These are phyloP conservation scores for Semicossyphus pulcher DNA, from an alignment of 2,113 vertebrate genomes.

Conservation along the genomic window DNA sequence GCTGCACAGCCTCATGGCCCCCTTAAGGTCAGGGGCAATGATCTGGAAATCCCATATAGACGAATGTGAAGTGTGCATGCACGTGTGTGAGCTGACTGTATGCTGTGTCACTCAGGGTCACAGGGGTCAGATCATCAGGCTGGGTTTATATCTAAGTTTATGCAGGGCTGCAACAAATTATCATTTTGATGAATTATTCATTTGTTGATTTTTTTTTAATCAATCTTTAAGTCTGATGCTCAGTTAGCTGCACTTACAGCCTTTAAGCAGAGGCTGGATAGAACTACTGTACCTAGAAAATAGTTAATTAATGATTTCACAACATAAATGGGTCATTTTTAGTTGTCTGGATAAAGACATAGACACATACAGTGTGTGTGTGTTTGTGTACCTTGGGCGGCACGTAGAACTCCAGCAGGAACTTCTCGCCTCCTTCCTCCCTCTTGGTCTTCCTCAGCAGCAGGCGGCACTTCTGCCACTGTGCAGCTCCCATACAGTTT, in stretches of 20 bases:
- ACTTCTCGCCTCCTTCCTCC: slow-evolving; percentile 90
- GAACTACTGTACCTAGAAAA: neutral
- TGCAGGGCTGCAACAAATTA: neutral
- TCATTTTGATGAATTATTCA: slow-evolving; percentile 11
- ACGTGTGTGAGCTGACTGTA: slow-evolving; percentile 3
- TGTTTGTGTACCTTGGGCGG: slow-evolving; percentile 90
- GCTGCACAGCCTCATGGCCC: slow-evolving; percentile 57
- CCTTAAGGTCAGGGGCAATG: slow-evolving; percentile 69
- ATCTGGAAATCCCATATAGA: slow-evolving; percentile 72
- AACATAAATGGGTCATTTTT: neutral
- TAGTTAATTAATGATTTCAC: neutral
- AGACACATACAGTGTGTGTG: neutral
- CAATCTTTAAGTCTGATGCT: neutral
- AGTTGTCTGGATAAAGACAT: neutral
- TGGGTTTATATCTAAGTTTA: slow-evolving; percentile 23
- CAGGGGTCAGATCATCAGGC: slow-evolving; percentile 5
- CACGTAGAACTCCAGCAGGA: slow-evolving; percentile 96
- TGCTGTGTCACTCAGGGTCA: slow-evolving; percentile 3
- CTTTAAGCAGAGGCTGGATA: neutral
- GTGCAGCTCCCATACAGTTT: slow-evolving; percentile 89
- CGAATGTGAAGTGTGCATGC: slow-evolving; percentile 48
- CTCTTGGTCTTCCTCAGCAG: slow-evolving; percentile 89
- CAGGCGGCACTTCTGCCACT: slow-evolving; percentile 97
- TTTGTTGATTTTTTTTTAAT: neutral
- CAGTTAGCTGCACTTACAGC: neutral